Conservation (phyloP, 1,140 invertebrate species). For the Artemia franciscana region DNA sequence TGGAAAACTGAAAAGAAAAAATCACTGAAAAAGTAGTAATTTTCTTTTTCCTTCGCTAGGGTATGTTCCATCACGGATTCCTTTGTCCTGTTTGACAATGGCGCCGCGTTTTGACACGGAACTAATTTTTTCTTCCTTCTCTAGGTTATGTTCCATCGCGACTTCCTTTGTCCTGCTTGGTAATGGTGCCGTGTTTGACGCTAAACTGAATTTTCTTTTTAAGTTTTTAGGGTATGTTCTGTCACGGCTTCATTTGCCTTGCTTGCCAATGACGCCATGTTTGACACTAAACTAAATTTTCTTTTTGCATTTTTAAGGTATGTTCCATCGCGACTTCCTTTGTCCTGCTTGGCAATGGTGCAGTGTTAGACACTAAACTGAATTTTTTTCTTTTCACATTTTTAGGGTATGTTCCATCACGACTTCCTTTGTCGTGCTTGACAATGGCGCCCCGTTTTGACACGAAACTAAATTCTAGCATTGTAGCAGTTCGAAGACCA, state of each 20-base stretch:
- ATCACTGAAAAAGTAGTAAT: too few species aligned
- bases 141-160: too few species aligned
- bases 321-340: constrained; percentile 52
- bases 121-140: too few species aligned
- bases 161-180: too few species aligned
- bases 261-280: neutral
- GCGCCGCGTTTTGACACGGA: constrained; percentile 13
- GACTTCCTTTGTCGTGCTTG: constrained; percentile 64
- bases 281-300: too few species aligned
- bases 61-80: too few species aligned
- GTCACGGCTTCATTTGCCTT: constrained; percentile 2
- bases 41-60: too few species aligned
- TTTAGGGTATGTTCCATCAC: constrained; percentile 51
- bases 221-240: too few species aligned
- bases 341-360: constrained; percentile 72
- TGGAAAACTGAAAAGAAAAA: too few species aligned
- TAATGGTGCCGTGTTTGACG: too few species aligned
- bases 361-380: constrained; percentile 30
- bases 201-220: too few species aligned
- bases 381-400: constrained; percentile 19
- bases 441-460: constrained; percentile 73
- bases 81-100: neutral
- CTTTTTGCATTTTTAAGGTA: constrained; percentile 45
- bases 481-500: constrained; percentile 27
- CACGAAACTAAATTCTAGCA: constrained; percentile 12